Evolutionary conservation across 2,797 vertebrate species (phyloP).

Genomic region (Thaleichthys pacificus): DNA sequence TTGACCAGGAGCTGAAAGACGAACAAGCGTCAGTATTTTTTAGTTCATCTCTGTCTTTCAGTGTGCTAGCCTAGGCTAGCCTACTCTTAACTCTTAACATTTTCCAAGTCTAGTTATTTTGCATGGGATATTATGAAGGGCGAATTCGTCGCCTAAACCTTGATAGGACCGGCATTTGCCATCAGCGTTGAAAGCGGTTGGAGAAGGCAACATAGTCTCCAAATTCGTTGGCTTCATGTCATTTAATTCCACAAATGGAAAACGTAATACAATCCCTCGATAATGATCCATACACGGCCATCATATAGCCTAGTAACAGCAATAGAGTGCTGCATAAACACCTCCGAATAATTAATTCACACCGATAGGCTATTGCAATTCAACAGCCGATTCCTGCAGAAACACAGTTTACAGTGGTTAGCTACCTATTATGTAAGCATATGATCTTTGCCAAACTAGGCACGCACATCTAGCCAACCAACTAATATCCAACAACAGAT

Average conservation of each 20-base stretch:
- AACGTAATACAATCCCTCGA: neutral
- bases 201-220: no score
- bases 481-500: neutral
- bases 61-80: neutral
- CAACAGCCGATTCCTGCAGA: no score
- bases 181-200: no score
- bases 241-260: neutral
- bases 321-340: neutral
- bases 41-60: neutral
- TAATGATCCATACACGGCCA: neutral
- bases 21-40: slow-evolving; percentile 33
- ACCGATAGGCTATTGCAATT: neutral
- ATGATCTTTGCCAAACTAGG: neutral
- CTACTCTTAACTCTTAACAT: neutral
- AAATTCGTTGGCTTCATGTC: neutral
- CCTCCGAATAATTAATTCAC: neutral
- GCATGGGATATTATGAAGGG: no score
- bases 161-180: no score
- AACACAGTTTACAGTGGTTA: no score
- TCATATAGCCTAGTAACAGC: neutral
- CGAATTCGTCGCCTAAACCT: no score
- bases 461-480: neutral
- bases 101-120: neutral
- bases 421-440: no score
- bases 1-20: slow-evolving; percentile 13